Evolutionary conservation across 1,140 invertebrate species (phyloP), one percentile per base, ranked within the genome.

Genomic region (Drosophila murphyi): DNA sequence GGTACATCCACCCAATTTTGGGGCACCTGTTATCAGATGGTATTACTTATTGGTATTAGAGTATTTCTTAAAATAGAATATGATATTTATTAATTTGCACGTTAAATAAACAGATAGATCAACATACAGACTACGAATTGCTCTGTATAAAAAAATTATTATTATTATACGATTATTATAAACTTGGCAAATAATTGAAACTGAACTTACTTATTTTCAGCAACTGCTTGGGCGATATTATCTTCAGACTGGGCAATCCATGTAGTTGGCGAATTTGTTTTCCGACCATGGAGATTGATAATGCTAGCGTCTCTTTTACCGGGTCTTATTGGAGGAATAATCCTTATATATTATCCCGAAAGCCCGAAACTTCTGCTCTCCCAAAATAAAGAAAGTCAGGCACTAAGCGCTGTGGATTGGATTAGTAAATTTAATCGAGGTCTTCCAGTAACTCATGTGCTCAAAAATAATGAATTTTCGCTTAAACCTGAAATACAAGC

Each of bases 241-340:
- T 82, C 82, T 0, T 59, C 70, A 0, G 68, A 90, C 28, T 92
- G 87, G 90, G 77, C 82, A 0, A 61, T 82, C 2, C 34, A 73
- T 8, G 31, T 90, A 5, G 41, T 71, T 34, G 81, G 76, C 0
- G 56, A 72, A 10, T 90, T 91, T 37, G 47, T 76, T 4, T 71
- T 94, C 92, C 67, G 93, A 88, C 94, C 94, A 43, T 96, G 96
- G 96, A 92, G 95, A n/a, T 91, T 96, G 12, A 95, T 95, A 78
- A 82, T 96, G 5, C 89, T 94, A 0, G 61, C 95, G 0, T 95
- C 93, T 74, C 92, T 94, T 4, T 37, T 70, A 7, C 67, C 56
- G 0, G 94, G 94, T 60, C 82, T 96, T 2, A 81, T 94, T 4
- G 95, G 94, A 0, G 94, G 94, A 2, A 51, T 94, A 0, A 74